These are phyloP conservation scores for Ceuthmochares aereus DNA, from an alignment of 2,113 vertebrate genomes.

Conservation along the genomic window DNA sequence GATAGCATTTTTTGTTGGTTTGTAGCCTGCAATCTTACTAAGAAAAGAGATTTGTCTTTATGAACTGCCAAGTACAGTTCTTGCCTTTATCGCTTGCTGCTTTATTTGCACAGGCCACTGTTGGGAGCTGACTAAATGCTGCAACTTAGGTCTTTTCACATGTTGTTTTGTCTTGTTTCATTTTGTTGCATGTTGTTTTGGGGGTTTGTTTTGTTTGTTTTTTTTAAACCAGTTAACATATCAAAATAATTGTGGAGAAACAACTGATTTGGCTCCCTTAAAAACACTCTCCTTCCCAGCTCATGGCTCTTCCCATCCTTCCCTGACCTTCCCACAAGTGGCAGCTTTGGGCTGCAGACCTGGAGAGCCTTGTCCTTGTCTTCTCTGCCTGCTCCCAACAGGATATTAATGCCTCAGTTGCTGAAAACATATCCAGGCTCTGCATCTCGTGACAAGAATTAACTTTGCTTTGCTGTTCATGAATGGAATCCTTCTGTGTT, in stretches of 20 bases:
- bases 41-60: slow-evolving; percentile 55
- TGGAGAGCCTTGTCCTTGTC: neutral
- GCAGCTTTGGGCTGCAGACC: neutral
- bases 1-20: slow-evolving; percentile 41
- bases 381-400: neutral
- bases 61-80: neutral
- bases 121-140: neutral
- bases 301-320: neutral
- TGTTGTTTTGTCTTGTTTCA: neutral
- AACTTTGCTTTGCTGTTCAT: neutral
- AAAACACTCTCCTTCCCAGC: neutral
- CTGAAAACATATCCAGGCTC: neutral
- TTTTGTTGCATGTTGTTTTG: neutral
- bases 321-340: neutral
- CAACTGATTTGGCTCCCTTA: neutral
- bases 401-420: neutral
- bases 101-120: neutral
- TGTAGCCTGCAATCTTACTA: slow-evolving; percentile 41
- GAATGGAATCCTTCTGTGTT: slow-evolving; percentile 31
- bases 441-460: neutral
- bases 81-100: neutral
- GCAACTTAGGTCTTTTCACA: neutral
- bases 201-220: fast-evolving
- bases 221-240: neutral
- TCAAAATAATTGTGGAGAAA: neutral